Evolutionary conservation across 2,797 vertebrate genomes (phyloP), one percentile per base, ranked within the genome.

Genomic region (Heteromormyrus szaboi): DNA sequence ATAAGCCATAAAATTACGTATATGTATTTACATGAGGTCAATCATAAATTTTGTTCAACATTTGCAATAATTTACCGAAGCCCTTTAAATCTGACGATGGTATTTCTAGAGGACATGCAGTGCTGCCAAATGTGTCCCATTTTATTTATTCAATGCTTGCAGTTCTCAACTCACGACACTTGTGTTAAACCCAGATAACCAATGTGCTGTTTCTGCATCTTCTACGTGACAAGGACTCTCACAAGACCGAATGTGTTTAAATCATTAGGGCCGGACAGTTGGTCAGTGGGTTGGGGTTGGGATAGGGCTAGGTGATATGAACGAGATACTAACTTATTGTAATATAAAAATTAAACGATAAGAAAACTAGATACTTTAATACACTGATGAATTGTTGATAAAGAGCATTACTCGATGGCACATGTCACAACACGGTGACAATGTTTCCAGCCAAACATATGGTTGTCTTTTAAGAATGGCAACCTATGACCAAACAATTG

Each of bases 21-120:
- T 33, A 72, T 37, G 65, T 72, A 72, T 72, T 72, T 72, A 33
- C 29, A 72, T 33, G 37, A 72, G 12, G 29, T 33, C 25, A 11
- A 68, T 68, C 65, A 72, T 72, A 72, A 68, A 68, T 68, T 68
- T 72, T 72, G 29, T 33, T 72, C 65, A 72, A 33, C 65, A 72
- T 72, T 72, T 72, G 65, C 65, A 72, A 37, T 72, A 85, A 85
- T 85, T 25, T 85, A 19, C 81, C n/a, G 44, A 85, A 85, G 50
- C 50, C 81, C 81, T 46, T 46, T 46, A 46, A 51, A 85, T 46
- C 81, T 29, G 19, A 85, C n/a, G 44, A 29, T 11, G 81, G 41
- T 85, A 51, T 50, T 44, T 85, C 19, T 33, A 37, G 29, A 72
- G 65, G 65, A 72, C 65, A 72, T 17, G 65, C 65, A 72, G 65